phyloP scores from a whole-genome alignment of 2,797 vertebrate genomes.

The Toxotes lorentzi region DNA sequence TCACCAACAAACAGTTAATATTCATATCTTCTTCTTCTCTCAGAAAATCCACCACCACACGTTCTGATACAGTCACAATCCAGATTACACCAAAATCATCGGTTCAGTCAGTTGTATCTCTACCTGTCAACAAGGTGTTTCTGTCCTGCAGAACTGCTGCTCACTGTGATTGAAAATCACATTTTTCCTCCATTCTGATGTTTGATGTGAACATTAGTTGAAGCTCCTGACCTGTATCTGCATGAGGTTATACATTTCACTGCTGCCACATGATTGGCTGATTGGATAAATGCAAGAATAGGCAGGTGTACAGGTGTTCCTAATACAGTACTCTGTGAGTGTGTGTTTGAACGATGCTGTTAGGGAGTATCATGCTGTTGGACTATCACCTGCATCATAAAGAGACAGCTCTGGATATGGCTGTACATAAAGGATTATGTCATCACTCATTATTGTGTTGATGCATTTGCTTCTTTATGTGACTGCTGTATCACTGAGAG shows the following conservation, averaged over 20 bases:
- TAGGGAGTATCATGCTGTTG: neutral
- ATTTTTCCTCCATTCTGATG: neutral
- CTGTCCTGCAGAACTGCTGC: neutral
- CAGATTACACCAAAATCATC: too few relatives aligned
- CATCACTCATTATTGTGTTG: slow-evolving; percentile 7
- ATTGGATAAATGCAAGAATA: neutral
- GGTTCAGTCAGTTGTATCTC: too few relatives aligned
- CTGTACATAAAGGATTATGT: neutral
- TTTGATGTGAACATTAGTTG: neutral
- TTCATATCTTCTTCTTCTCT: too few relatives aligned
- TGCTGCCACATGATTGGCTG: neutral
- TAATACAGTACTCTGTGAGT: neutral
- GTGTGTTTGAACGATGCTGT: neutral
- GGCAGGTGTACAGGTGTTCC: neutral
- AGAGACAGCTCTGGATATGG: neutral
- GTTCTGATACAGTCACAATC: too few relatives aligned
- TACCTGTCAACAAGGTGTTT: too few relatives aligned
- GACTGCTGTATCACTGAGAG: slow-evolving; percentile 31
- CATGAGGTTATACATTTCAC: neutral
- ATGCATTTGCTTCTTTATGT: slow-evolving; percentile 19
- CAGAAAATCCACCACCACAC: too few relatives aligned
- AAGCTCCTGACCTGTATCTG: neutral
- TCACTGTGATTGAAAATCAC: neutral
- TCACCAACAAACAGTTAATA: too few relatives aligned
- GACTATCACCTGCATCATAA: neutral